Conservation (phyloP, 1,140 invertebrate species). For the Charaxes varanes region DNA sequence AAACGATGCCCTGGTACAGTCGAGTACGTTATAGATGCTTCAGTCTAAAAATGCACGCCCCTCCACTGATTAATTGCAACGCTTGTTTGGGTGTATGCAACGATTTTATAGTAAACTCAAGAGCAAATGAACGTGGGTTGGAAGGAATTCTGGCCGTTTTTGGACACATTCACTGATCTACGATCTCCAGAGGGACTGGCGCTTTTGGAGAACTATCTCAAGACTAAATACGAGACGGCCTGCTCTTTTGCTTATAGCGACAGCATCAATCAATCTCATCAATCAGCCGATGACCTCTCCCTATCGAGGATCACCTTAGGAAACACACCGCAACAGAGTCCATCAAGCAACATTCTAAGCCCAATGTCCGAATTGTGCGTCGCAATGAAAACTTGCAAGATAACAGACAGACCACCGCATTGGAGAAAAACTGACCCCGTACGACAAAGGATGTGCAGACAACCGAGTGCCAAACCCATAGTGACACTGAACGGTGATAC, state of each 20-base stretch:
- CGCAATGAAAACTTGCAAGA: conserved; percentile 70
- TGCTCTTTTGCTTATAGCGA: conserved; percentile 57
- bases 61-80: no score
- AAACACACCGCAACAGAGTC: conserved; percentile 33
- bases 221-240: conserved; percentile 61
- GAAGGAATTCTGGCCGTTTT: conserved; percentile 94
- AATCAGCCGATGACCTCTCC: conserved; percentile 35
- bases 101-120: no score
- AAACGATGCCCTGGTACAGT: no score
- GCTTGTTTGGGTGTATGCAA: no score
- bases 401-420: conserved; percentile 47
- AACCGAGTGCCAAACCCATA: conserved; percentile 32
- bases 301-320: conserved; percentile 44
- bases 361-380: conserved; percentile 75
- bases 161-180: conserved; percentile 87
- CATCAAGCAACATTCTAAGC: conserved; percentile 48
- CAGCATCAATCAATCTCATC: conserved; percentile 35
- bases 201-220: conserved; percentile 84
- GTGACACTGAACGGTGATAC: conserved; percentile 45
- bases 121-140: conserved; percentile 76
- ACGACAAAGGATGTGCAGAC: conserved; percentile 50
- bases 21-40: no score
- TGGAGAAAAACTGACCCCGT: conserved; percentile 51
- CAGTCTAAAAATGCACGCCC: no score
- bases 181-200: conserved; percentile 80